Percentiles rank a stretch among this genome's conserved stretches.
Conservation (phyloP, 1,140 invertebrate species). For the Drosophila miranda region DNA sequence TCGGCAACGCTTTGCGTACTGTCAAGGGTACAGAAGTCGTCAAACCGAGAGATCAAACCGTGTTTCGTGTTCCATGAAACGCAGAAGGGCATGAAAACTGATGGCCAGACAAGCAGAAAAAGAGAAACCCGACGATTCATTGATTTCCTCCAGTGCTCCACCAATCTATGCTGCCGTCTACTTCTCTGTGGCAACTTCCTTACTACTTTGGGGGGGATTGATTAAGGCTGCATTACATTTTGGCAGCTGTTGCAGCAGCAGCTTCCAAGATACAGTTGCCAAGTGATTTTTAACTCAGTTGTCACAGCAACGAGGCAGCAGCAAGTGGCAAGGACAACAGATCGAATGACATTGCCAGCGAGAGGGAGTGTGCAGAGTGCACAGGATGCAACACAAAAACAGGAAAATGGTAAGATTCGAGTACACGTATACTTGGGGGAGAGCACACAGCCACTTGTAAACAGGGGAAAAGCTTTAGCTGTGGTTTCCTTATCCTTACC, state of each 20-base stretch:
- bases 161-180: neutral
- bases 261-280: conserved; percentile 23
- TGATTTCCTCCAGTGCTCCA: conserved; percentile 32
- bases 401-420: neutral
- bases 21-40: conserved; percentile 37
- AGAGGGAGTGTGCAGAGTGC: conserved; percentile 6
- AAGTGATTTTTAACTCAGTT: conserved; percentile 54
- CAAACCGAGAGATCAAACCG: conserved; percentile 31
- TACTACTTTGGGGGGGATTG: conserved; percentile 40
- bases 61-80: conserved; percentile 12
- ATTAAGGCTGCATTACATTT: conserved; percentile 53
- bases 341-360: conserved; percentile 13
- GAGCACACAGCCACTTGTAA: neutral
- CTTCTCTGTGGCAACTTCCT: conserved; percentile 30
- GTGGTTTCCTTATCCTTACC: neutral
- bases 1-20: conserved; percentile 10
- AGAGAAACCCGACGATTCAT: conserved; percentile 59
- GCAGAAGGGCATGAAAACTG: conserved; percentile 53
- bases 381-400: conserved; percentile 32
- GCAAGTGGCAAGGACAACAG: conserved; percentile 17
- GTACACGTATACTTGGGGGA: too few relatives aligned
- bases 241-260: conserved; percentile 23
- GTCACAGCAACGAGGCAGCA: conserved; percentile 12
- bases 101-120: conserved; percentile 53
- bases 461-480: conserved; percentile 18